Percentiles rank a stretch among this genome's conserved stretches.
phyloP scores from a whole-genome alignment of 2,113 vertebrate species.

The Larimichthys polyactis region DNA sequence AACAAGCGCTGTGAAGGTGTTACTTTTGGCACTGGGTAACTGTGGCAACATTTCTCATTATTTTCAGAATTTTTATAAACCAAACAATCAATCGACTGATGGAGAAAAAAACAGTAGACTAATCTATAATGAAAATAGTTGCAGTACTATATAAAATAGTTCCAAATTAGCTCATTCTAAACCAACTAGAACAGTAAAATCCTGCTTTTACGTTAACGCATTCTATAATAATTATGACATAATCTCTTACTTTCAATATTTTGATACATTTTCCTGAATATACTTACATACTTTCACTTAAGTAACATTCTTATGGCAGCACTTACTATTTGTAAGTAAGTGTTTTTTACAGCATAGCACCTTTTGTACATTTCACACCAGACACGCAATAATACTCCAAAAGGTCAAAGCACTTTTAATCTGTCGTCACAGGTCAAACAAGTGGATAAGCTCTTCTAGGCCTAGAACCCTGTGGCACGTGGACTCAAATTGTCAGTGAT shows the following conservation, averaged over 20 bases:
- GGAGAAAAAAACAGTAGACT: neutral
- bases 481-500: conserved; percentile 1
- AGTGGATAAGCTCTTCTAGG: neutral
- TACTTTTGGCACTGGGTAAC: neutral
- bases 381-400: neutral
- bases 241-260: neutral
- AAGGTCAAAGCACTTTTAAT: conserved; percentile 5
- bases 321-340: neutral
- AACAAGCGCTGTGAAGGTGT: neutral
- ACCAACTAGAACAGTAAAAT: too few species aligned
- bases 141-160: neutral
- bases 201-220: too few species aligned
- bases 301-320: neutral
- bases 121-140: neutral
- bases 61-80: neutral
- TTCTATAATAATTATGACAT: too few species aligned
- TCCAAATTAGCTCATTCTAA: too few species aligned
- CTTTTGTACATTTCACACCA: neutral
- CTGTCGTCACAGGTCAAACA: neutral
- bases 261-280: neutral
- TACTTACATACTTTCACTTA: neutral
- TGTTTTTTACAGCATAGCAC: neutral
- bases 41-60: neutral
- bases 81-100: neutral
- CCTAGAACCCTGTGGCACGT: neutral